These are phyloP conservation scores for Rhabdomys pumilio DNA, from an alignment of 2,797 vertebrate genomes.

Conservation along the genomic window DNA sequence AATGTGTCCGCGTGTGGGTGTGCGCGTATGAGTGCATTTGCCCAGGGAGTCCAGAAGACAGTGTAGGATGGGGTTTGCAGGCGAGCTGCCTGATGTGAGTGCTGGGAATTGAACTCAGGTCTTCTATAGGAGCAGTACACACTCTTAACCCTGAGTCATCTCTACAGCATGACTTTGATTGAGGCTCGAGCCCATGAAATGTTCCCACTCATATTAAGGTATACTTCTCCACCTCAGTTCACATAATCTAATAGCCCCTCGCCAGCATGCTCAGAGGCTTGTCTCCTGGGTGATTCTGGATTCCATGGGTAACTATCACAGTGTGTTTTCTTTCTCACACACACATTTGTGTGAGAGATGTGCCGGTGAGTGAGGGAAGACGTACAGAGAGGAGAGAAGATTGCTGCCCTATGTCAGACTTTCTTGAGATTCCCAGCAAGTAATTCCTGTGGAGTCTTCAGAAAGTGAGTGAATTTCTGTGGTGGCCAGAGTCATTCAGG, in stretches of 20 bases:
- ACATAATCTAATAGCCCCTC: not conserved
- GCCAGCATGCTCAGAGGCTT: not conserved
- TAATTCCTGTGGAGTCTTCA: not conserved
- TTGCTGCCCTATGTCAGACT: not conserved
- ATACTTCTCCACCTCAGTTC: not conserved
- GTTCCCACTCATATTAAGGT: not conserved
- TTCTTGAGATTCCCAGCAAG: slow-evolving; percentile 15
- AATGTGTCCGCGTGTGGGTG: not conserved
- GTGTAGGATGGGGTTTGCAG: not conserved
- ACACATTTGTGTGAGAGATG: not conserved
- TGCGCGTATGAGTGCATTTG: not conserved
- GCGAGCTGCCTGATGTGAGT: too few species aligned
- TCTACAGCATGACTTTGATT: not conserved
- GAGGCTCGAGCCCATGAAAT: not conserved
- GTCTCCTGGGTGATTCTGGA: not conserved
- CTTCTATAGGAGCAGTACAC: not conserved
- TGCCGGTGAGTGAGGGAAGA: not conserved
- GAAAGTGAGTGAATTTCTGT: not conserved
- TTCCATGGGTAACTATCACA: not conserved
- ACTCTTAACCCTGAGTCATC: not conserved
- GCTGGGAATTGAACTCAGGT: not conserved
- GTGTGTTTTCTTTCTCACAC: not conserved
- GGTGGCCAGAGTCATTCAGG: not conserved
- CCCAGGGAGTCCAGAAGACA: not conserved
- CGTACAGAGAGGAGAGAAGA: not conserved